Conservation (phyloP, 2,797 vertebrate genomes). For the Etheostoma nigrum region DNA sequence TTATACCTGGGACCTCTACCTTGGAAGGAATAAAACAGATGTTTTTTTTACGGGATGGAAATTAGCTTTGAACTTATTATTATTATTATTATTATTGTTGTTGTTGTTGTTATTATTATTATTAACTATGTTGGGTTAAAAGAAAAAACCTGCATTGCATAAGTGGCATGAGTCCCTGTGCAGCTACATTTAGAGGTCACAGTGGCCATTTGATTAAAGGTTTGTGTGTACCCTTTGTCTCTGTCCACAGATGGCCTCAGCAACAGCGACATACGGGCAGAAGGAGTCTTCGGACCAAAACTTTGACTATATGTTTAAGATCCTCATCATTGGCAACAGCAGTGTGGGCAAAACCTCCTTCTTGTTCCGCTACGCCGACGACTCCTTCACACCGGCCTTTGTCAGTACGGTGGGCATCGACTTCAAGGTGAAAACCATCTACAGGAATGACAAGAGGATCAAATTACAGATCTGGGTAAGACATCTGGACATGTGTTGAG, state of each 20-base stretch:
- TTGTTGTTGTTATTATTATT: too few species aligned
- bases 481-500: not conserved
- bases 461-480: constrained; percentile 96
- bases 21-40: not conserved
- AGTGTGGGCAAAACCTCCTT: constrained; percentile 98
- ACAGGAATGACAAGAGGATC: constrained; percentile 98
- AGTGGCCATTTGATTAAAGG: not conserved
- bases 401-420: constrained; percentile 98
- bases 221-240: not conserved
- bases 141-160: not conserved
- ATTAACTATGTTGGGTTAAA: not conserved
- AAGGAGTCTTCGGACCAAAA: constrained; percentile 98
- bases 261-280: constrained; percentile 95
- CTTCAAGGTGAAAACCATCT: constrained; percentile 99
- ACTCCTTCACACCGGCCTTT: constrained; percentile 96
- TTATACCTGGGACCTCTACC: not conserved
- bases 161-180: not conserved
- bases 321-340: constrained; percentile 98
- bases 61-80: too few species aligned
- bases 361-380: constrained; percentile 96
- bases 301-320: constrained; percentile 99
- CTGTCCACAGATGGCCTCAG: constrained; percentile 93
- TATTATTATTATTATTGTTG: too few species aligned
- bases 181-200: not conserved
- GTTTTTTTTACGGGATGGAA: not conserved